Conservation (phyloP, 2,888 invertebrate genomes). For the Syritta pipiens region DNA sequence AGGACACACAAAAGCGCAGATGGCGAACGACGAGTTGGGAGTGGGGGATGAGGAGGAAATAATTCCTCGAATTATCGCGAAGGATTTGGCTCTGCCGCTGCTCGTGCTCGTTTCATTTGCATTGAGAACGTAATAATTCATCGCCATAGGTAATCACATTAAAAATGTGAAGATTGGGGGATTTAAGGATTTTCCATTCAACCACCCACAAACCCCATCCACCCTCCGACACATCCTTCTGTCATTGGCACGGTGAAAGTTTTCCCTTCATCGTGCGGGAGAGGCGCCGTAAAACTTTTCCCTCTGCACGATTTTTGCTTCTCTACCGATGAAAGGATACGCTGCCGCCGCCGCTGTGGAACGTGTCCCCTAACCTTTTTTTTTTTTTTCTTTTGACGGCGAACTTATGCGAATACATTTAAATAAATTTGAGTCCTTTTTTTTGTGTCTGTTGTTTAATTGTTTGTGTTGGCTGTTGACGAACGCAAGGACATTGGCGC, state of each 20-base stretch:
- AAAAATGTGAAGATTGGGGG: conserved; percentile 49
- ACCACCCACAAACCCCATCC: too few relatives aligned
- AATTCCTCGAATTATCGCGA: conserved; percentile 45
- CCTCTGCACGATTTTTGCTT: neutral
- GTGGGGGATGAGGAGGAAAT: too few relatives aligned
- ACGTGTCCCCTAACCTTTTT: too few relatives aligned
- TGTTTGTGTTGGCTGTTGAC: conserved; percentile 47
- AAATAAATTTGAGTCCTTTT: conserved; percentile 52
- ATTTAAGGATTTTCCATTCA: conserved; percentile 20
- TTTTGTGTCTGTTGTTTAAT: too few relatives aligned
- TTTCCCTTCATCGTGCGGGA: too few relatives aligned
- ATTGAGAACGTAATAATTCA: conserved; percentile 62
- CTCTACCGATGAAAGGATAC: neutral
- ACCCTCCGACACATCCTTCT: too few relatives aligned
- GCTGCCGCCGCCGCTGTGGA: neutral
- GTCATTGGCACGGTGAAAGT: neutral
- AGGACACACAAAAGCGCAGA: conserved; percentile 21
- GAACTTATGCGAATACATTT: conserved; percentile 50
- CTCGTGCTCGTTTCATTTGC: conserved; percentile 42
- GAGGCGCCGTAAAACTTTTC: too few relatives aligned
- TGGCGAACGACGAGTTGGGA: too few relatives aligned
- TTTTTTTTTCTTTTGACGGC: too few relatives aligned
- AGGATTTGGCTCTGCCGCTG: conserved; percentile 34
- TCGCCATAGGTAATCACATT: conserved; percentile 61
- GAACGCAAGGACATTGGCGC: conserved; percentile 18